phyloP scores from a whole-genome alignment of 2,113 vertebrate species.

The Silurus glanis region DNA sequence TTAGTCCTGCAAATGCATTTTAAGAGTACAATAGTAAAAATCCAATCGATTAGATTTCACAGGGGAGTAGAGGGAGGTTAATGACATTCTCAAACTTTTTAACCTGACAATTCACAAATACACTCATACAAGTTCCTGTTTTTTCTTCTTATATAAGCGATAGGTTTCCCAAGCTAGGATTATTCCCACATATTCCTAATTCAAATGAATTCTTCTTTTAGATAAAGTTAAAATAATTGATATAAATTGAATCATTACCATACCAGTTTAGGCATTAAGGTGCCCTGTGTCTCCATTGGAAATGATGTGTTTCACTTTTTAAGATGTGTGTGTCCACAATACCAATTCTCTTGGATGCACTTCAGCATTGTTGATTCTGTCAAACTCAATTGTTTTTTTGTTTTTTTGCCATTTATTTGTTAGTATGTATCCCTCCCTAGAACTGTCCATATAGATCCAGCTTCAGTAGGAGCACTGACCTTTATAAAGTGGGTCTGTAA shows the following conservation, averaged over 20 bases:
- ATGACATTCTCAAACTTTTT: not conserved
- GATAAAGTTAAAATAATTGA: not conserved
- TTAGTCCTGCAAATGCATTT: too few relatives aligned
- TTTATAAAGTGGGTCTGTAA: constrained; percentile 21
- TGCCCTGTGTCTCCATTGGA: not conserved
- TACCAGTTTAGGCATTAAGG: too few relatives aligned
- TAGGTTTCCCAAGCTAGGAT: not conserved
- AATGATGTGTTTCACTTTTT: not conserved
- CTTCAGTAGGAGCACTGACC: constrained; percentile 42
- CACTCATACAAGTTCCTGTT: not conserved
- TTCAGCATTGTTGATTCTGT: not conserved
- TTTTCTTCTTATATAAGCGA: not conserved
- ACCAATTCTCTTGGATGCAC: not conserved
- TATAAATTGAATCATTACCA: not conserved
- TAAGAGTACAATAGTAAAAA: too few relatives aligned
- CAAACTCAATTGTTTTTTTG: not conserved
- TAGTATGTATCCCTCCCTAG: not conserved
- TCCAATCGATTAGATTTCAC: not conserved
- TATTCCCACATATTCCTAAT: not conserved
- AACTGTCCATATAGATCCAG: constrained; percentile 34
- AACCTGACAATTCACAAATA: not conserved
- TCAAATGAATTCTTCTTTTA: not conserved
- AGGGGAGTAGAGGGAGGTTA: not conserved
- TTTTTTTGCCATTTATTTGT: not conserved
- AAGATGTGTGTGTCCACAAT: not conserved